Percentiles rank a stretch among this genome's conserved stretches.
Conservation (phyloP, 2,113 vertebrate genomes). For the Romanogobio albipinnatus region DNA sequence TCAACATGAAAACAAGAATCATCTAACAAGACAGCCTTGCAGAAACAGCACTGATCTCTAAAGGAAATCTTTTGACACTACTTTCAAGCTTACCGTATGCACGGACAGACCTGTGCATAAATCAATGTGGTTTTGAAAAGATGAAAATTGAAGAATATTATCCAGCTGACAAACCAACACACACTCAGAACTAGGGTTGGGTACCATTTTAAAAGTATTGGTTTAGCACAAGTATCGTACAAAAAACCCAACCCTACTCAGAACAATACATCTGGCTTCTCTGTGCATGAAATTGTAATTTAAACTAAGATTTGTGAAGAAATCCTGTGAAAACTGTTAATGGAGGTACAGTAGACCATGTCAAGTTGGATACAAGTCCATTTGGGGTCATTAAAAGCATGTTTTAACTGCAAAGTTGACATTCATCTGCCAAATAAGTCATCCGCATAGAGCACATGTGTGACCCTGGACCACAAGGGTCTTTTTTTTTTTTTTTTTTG, state of each 20-base stretch:
- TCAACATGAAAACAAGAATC: slow-evolving; percentile 12
- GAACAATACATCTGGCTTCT: not conserved
- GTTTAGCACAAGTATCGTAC: too few species aligned
- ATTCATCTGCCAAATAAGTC: not conserved
- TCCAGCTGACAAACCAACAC: not conserved
- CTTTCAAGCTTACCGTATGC: not conserved
- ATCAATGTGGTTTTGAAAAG: not conserved
- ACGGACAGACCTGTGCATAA: not conserved
- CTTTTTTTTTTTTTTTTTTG: too few species aligned
- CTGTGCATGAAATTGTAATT: not conserved
- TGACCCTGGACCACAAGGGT: too few species aligned
- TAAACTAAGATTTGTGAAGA: not conserved
- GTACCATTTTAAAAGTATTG: too few species aligned
- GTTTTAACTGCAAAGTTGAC: not conserved
- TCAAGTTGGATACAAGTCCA: not conserved
- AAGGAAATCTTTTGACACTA: not conserved
- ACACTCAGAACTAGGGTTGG: not conserved
- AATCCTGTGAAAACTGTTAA: not conserved
- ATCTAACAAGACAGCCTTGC: not conserved
- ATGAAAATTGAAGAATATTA: not conserved
- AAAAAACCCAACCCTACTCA: too few species aligned
- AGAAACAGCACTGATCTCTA: not conserved
- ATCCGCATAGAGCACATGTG: not conserved
- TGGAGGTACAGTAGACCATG: too few species aligned
- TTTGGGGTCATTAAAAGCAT: not conserved